Percentiles rank a stretch among this genome's conserved stretches.
Evolutionary conservation across 2,797 vertebrate genomes (phyloP).

Genomic region (Spea hammondii): DNA sequence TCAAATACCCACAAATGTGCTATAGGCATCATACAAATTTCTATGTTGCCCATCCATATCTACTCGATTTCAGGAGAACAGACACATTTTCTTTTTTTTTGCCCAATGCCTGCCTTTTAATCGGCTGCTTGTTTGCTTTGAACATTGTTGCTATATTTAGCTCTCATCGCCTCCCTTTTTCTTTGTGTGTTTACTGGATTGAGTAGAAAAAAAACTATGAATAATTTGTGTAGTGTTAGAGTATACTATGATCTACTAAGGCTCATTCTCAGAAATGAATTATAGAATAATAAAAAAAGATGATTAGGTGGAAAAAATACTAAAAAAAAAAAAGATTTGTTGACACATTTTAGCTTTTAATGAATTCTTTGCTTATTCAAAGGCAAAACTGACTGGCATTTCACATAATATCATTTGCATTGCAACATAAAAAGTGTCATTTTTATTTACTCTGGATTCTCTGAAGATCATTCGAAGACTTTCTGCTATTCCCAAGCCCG

Average conservation of each 20-base stretch:
- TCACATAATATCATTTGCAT: too few species aligned
- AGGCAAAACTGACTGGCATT: too few species aligned
- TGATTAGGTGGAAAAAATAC: not conserved
- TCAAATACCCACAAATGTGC: too few species aligned
- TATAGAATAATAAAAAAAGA: not conserved
- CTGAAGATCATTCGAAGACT: not conserved
- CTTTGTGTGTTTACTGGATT: not conserved
- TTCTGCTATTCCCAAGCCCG: not conserved
- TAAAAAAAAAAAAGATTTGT: not conserved
- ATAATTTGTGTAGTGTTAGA: too few species aligned
- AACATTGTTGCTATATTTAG: not conserved
- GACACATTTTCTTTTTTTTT: not conserved
- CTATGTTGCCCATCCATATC: too few species aligned
- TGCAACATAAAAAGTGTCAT: not conserved
- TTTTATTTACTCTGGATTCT: not conserved
- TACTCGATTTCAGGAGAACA: too few species aligned
- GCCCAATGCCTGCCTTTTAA: not conserved
- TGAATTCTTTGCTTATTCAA: too few species aligned
- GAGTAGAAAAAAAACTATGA: not conserved
- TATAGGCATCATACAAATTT: too few species aligned
- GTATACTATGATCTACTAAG: not conserved
- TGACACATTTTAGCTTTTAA: not conserved
- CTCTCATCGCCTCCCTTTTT: not conserved
- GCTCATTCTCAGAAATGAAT: not conserved
- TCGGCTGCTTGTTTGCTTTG: slow-evolving; percentile 1